These are phyloP conservation scores for Glandiceps talaboti DNA, from an alignment of 53 echinoderm and acorn worm genomes.

Conservation along the genomic window DNA sequence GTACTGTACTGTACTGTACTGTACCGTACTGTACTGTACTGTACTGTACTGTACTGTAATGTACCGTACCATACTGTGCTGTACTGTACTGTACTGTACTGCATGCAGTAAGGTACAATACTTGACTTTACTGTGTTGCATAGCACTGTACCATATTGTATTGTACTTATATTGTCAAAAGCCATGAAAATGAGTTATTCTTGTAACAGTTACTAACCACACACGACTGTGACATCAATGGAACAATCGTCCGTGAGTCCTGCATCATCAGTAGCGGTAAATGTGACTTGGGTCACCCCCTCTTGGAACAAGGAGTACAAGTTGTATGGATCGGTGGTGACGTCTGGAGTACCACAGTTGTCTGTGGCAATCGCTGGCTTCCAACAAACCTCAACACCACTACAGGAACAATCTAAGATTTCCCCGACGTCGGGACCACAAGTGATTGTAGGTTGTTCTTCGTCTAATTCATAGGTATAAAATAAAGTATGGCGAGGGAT, in stretches of 20 bases:
- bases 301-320: background rate
- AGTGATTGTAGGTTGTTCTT: background rate
- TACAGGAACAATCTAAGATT: background rate
- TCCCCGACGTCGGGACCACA: background rate
- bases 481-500: too few relatives aligned
- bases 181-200: too few relatives aligned
- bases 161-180: too few relatives aligned
- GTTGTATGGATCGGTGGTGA: background rate
- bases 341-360: background rate
- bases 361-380: background rate
- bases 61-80: too few relatives aligned
- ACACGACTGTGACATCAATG: background rate
- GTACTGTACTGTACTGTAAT: too few relatives aligned
- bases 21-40: too few relatives aligned
- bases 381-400: background rate
- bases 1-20: too few relatives aligned
- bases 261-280: background rate
- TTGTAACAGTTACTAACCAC: background rate
- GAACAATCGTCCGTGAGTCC: background rate
- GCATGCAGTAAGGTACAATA: too few relatives aligned
- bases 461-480: too few relatives aligned
- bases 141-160: too few relatives aligned
- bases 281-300: background rate
- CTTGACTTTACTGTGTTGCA: too few relatives aligned
- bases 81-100: too few relatives aligned